phyloP scores from a whole-genome alignment of 1,140 invertebrate species.

The Hyles euphorbiae region DNA sequence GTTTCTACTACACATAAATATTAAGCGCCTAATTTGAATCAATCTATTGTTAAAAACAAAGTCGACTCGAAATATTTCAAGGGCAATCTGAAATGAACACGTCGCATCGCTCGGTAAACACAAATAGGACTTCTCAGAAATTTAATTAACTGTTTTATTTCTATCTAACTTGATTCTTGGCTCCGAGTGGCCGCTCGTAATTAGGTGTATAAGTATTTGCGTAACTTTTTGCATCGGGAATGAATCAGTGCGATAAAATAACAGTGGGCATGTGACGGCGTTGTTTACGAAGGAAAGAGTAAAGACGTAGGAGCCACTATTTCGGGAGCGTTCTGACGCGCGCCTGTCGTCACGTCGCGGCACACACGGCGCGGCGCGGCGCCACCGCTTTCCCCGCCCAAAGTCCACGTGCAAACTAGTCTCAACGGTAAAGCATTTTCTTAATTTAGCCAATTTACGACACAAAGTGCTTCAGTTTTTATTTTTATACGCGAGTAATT shows the following conservation, averaged over 20 bases:
- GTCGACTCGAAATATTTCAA: conserved; percentile 10
- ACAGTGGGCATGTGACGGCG: conserved; percentile 2
- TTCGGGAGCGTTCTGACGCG: conserved; percentile 12
- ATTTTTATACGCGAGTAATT: background rate
- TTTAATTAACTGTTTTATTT: conserved; percentile 52
- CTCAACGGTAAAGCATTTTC: conserved; percentile 1
- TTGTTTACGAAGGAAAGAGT: conserved; percentile 14
- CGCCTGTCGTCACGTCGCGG: background rate
- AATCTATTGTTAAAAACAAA: background rate
- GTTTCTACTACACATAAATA: too few relatives aligned
- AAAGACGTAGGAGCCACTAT: conserved; percentile 13
- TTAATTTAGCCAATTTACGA: conserved; percentile 2
- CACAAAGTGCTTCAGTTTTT: background rate
- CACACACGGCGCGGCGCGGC: conserved; percentile 2
- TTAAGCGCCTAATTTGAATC: too few relatives aligned
- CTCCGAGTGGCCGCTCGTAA: conserved; percentile 38
- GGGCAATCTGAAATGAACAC: conserved; percentile 8
- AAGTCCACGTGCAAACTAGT: background rate
- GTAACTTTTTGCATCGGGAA: conserved; percentile 28
- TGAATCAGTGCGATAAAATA: conserved; percentile 27
- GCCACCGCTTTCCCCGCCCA: too few relatives aligned
- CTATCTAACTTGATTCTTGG: conserved; percentile 36
- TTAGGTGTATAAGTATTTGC: conserved; percentile 19
- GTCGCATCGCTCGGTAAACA: conserved; percentile 24
- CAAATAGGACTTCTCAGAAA: conserved; percentile 53